Percentiles rank a stretch among this genome's conserved stretches.
Evolutionary conservation across 2,888 invertebrate species (phyloP).

Genomic region (Spodoptera picta): DNA sequence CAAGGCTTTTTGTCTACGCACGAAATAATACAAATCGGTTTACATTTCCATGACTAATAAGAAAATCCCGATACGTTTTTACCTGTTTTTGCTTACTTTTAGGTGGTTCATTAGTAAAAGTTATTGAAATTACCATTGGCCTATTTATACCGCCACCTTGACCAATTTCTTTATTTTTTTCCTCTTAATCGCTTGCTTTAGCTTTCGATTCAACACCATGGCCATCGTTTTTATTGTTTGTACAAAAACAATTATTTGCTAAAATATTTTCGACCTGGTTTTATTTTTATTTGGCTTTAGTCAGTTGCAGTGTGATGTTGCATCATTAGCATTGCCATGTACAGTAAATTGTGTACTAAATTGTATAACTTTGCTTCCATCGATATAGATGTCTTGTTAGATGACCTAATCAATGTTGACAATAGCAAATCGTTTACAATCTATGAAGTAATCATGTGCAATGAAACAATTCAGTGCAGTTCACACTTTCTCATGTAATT

Average conservation of each 20-base stretch:
- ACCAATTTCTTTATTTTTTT: conserved; percentile 49
- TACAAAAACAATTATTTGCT: conserved; percentile 15
- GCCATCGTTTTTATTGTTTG: conserved; percentile 32
- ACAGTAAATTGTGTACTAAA: neutral
- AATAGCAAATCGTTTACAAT: conserved; percentile 22
- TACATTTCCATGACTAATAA: conserved; percentile 9
- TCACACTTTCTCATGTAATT: conserved; percentile 42
- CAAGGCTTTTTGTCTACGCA: conserved; percentile 4
- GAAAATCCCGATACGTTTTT: conserved; percentile 11
- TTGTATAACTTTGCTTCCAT: neutral
- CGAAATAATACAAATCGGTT: conserved; percentile 10
- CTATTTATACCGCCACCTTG: conserved; percentile 29
- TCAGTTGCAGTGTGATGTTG: neutral
- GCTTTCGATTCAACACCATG: conserved; percentile 21
- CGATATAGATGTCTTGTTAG: neutral
- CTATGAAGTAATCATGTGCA: conserved; percentile 27
- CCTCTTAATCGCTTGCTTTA: conserved; percentile 7
- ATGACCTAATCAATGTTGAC: conserved; percentile 18
- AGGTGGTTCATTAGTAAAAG: conserved; percentile 1
- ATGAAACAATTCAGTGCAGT: conserved; percentile 25
- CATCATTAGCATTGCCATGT: neutral
- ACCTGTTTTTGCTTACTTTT: conserved; percentile 2
- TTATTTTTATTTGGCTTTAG: conserved; percentile 3
- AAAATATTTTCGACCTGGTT: conserved; percentile 34
- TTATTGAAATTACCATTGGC: conserved; percentile 25